These are phyloP conservation scores for Nipponia nippon DNA, from an alignment of 2,113 vertebrate genomes.

Conservation along the genomic window DNA sequence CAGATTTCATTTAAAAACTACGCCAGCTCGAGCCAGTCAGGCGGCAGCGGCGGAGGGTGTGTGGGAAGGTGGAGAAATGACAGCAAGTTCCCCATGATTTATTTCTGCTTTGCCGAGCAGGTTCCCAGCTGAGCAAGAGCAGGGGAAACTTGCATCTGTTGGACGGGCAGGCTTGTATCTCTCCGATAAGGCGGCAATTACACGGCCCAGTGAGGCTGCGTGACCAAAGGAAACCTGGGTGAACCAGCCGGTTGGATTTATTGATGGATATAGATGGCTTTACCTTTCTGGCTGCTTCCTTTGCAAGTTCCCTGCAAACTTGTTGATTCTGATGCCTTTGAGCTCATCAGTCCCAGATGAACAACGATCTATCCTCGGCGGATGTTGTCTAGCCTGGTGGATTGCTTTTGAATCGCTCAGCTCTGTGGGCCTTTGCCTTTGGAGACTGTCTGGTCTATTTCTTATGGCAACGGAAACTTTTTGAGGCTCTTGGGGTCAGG, in stretches of 20 bases:
- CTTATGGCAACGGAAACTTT: not conserved
- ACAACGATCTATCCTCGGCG: accelerated
- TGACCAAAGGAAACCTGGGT: not conserved
- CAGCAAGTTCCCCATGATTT: slow-evolving; percentile 85
- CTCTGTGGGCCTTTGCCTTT: not conserved
- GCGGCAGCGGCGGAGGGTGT: slow-evolving; percentile 59
- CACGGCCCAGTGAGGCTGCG: not conserved
- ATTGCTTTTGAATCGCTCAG: not conserved
- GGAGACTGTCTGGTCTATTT: not conserved
- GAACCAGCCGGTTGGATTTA: not conserved
- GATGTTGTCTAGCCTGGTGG: not conserved
- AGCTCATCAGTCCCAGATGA: not conserved
- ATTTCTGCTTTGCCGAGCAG: slow-evolving; percentile 72
- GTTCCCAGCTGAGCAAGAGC: slow-evolving; percentile 75
- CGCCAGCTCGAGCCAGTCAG: slow-evolving; percentile 68
- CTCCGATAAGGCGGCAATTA: slow-evolving; percentile 25
- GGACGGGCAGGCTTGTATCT: slow-evolving; percentile 51
- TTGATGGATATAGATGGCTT: not conserved
- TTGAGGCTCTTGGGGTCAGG: not conserved
- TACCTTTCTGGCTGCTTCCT: not conserved
- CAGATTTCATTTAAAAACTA: slow-evolving; percentile 78
- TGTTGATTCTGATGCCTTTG: not conserved
- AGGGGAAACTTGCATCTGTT: slow-evolving; percentile 89
- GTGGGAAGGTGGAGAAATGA: slow-evolving; percentile 75
- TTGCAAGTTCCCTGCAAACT: not conserved